Base-by-base conservation (phyloP, 2,113 vertebrate species). In the Semicossyphus pulcher region DNA sequence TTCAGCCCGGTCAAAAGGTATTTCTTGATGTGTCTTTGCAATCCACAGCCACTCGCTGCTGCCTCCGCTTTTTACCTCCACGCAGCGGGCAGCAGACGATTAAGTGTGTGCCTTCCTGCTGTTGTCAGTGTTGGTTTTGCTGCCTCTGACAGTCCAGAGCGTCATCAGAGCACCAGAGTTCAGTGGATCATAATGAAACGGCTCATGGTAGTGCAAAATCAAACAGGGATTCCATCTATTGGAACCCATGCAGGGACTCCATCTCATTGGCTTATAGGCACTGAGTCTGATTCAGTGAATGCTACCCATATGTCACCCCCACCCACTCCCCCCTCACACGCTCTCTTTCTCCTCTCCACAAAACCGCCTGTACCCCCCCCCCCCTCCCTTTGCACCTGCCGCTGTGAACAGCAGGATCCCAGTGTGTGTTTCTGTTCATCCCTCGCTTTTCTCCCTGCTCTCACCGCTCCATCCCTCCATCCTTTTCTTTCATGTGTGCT, bases 371-470 rank as follows among this genome's bases (percentile, higher is more conserved):
- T 31, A 10, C 5, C 31, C 45, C 21, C 10, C 65, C 29, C 32
- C 37, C 53, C 34, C 69, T 54, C 72, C 58, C 80, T 57, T 72
- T 89, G 90, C 91, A 92, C 92, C 93, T 92, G 92, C 92, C 83
- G 90, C 91, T 91, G 89, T 90, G 88, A 93, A 88, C 90, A 92
- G 92, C 93, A 91, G 88, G 90, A 89, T 85, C 87, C 88, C 87
- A 76, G 78, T 87, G 89, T 84, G 85, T 76, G 82, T 76, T 81
- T 88, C 82, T 92, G 89, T 89, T 87, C 88, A 78, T 86, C 83
- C 72, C 70, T 78, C 69, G 31, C 83, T 76, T 72, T 73, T 62
- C 65, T 72, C 78, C 65, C 80, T 75, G 83, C 77, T 69, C 69
- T 74, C 78, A 72, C 80, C 65, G 20, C 72, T 86, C 82, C 80